phyloP scores from a whole-genome alignment of 92 coral and sea anemone genomes.

The Parazoanthus atlanticus region DNA sequence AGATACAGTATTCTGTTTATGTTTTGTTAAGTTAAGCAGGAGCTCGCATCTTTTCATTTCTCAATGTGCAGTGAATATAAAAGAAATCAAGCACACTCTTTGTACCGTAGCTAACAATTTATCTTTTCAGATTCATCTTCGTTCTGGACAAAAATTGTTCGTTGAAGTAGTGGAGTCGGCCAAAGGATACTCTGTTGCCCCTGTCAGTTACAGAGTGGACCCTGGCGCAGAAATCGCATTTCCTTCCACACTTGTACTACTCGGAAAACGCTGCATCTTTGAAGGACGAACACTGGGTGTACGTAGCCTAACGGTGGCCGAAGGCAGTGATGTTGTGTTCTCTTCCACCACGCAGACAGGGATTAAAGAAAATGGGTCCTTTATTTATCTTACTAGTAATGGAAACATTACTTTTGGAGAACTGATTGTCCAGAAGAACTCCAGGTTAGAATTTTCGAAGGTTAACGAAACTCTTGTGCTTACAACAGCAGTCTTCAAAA shows the following conservation, averaged over 20 bases:
- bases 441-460: slow-evolving; percentile 62
- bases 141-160: slow-evolving; percentile 64
- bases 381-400: slow-evolving; percentile 54
- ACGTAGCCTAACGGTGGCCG: slow-evolving; percentile 55
- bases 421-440: slow-evolving; percentile 63
- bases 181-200: slow-evolving; percentile 71
- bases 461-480: slow-evolving; percentile 59
- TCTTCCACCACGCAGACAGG: slow-evolving; percentile 70
- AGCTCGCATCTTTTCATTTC: not conserved
- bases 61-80: not conserved
- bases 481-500: slow-evolving; percentile 59
- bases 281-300: slow-evolving; percentile 70
- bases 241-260: slow-evolving; percentile 65
- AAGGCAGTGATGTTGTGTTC: slow-evolving; percentile 56
- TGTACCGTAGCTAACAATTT: not conserved
- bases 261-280: slow-evolving; percentile 67
- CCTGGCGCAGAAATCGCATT: slow-evolving; percentile 67
- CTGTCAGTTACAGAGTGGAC: slow-evolving; percentile 70
- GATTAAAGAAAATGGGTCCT: slow-evolving; percentile 69
- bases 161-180: slow-evolving; percentile 71
- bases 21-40: not conserved
- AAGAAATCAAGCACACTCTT: not conserved
- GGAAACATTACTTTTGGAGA: slow-evolving; percentile 72
- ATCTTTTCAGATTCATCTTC: slow-evolving; percentile 48
- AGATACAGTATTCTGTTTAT: too few relatives aligned